Evolutionary conservation across 1,140 invertebrate species (phyloP), one percentile per base, ranked within the genome.

Genomic region (Ips typographus): DNA sequence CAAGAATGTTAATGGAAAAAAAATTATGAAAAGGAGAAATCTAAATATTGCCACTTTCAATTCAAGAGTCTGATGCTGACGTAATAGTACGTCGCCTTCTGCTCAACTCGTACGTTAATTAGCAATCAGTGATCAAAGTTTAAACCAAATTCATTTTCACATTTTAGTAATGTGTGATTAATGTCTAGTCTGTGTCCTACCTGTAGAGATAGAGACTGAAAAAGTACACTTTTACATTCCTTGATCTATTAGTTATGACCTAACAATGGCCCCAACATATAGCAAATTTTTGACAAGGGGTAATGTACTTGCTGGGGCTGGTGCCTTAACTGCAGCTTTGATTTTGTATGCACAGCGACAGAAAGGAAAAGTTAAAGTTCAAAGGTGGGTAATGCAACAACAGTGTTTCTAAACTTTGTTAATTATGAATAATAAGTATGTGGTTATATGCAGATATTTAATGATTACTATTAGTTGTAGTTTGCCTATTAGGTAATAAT

Each of bases 211-310:
- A 49, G 22, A 22, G 22, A 49, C 22, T 49, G 3, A 49, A 49
- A 6, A 6, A 49, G 7, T 49, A 2, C 6, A 49, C 7, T 2
- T 49, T 49, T 1, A 22, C 44, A 6, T 3, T 49, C 44, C 3
- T 8, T 22, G 22, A 49, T 49, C 22, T 49, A 49, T 22, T 22
- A 22, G 22, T 22, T 22, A 22, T 22, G 22, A 22, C 22, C 22
- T 79, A 65, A 59, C 71, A 37, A 89, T 89, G 87, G 87, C 87
- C 72, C 87, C 86, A 73, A 81, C 83, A 64, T 78, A 87, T 51
- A 89, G 87, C 78, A 89, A 89, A 82, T 82, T 85, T 72, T 76
- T 84, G 62, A 85, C 83, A 42, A 83, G 81, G 76, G 84, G 81
- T 74, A 86, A 85, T 74, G 78, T 81, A 64, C 81, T 85, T 61